Evolutionary conservation across 2,888 invertebrate species (phyloP), one percentile per base, ranked within the genome.

Genomic region (Polydrusus cervinus): DNA sequence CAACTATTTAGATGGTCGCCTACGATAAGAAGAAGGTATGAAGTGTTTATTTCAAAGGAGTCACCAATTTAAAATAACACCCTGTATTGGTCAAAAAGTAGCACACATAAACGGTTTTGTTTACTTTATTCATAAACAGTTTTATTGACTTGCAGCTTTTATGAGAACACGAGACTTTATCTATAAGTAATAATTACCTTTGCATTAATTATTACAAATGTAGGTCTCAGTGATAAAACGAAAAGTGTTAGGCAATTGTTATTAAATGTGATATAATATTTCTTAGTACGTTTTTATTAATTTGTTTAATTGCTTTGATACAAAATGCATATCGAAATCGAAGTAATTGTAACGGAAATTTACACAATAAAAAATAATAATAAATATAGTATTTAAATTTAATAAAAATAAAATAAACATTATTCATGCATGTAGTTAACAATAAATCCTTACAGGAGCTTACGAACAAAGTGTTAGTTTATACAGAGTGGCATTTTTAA

Each of bases 141-240:
- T 61, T 61, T 40, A 18, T 61, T 43, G 43, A 10, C 16, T 16
- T 62, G 45, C 20, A 45, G 20, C 43, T 62, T 62, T 20, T 45
- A 45, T 25, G 45, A 14, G 18, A 62, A 20, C 18, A 62, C 45
- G 45, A 25, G 43, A 62, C 43, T 62, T n/a, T 40, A 40, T 40
- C 13, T 18, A n/a, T n/a, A n/a, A n/a, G n/a, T n/a, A 40, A 11
- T 62, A 45, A 62, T 13, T 62, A 20, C 43, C 9, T 43, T 45
- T 13, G 45, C 18, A 61, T 62, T 45, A 45, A 62, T 62, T 62
- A 62, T 10, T n/a, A 62, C 20, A 25, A 62, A 49, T 45, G 16
- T 61, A 45, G 62, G 62, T 45, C 45, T 45, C 20, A 43, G n/a
- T 45, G 45, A 62, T 45, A 45, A 45, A 45, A 18, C 11, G 45